Conservation (phyloP, 2,113 vertebrate species). For the Sinocyclocheilus grahami region DNA sequence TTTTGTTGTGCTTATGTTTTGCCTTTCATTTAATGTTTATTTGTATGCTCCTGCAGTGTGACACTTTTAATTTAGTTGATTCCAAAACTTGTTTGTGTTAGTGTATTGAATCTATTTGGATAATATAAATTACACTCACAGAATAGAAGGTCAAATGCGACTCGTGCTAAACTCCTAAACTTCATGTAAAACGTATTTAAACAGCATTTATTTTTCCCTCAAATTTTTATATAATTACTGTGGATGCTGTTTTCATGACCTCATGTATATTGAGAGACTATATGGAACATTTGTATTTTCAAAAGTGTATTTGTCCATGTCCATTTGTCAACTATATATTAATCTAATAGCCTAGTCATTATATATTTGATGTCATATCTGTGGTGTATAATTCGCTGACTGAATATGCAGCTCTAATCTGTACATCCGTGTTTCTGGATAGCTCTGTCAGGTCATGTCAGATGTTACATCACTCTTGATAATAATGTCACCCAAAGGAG, state of each 20-base stretch:
- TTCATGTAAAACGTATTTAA: not conserved
- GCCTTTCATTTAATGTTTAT: not conserved
- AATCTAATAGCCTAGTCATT: not conserved
- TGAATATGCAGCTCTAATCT: not conserved
- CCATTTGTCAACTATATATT: not conserved
- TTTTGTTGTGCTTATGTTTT: not conserved
- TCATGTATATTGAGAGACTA: not conserved
- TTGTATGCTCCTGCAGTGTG: not conserved
- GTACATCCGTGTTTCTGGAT: not conserved
- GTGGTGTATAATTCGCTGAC: not conserved
- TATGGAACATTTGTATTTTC: too few relatives aligned
- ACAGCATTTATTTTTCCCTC: not conserved
- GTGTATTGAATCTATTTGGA: not conserved
- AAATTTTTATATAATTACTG: too few relatives aligned
- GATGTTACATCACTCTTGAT: slow-evolving; percentile 8
- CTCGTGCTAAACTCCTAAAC: too few relatives aligned
- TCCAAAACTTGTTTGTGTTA: not conserved
- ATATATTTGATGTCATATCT: not conserved
- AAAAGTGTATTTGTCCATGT: not conserved
- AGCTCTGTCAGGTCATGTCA: not conserved
- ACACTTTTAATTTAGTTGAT: not conserved
- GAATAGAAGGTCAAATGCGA: not conserved
- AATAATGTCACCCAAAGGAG: not conserved
- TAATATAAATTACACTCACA: not conserved
- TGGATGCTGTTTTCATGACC: too few relatives aligned